Percentiles rank a stretch among this genome's conserved stretches.
Evolutionary conservation across 2,797 vertebrate genomes (phyloP).

Genomic region (Columba guinea): DNA sequence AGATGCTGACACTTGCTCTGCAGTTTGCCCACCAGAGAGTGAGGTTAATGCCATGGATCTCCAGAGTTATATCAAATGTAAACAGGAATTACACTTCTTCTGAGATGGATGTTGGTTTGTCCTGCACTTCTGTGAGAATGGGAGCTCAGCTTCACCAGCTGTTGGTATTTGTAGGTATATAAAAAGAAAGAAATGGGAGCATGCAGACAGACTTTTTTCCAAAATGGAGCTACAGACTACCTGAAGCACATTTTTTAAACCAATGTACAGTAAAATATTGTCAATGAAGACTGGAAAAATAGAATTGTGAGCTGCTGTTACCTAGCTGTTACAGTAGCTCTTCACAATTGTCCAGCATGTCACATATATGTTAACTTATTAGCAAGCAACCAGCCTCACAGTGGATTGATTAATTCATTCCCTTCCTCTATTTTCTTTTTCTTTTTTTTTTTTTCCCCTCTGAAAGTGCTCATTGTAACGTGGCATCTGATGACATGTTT

Average conservation of each 20-base stretch:
- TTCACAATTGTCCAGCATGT: background rate
- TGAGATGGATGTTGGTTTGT: background rate
- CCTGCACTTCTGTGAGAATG: background rate
- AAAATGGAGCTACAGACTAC: background rate
- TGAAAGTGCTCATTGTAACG: background rate
- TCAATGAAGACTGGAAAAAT: background rate
- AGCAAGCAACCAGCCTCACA: background rate
- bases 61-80: background rate
- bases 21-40: background rate
- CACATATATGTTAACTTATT: background rate
- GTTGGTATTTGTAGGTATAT: fast-evolving
- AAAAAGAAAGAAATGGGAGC: background rate
- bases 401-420: background rate
- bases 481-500: background rate
- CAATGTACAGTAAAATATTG: background rate
- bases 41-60: background rate
- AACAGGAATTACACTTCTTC: fast-evolving
- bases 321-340: background rate
- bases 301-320: background rate
- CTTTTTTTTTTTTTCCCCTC: background rate
- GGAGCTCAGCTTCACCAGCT: background rate
- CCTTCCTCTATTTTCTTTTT: background rate
- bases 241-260: background rate
- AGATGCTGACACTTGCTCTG: background rate
- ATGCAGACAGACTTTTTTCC: background rate